Evolutionary conservation across 2,113 vertebrate genomes (phyloP), one percentile per base, ranked within the genome.

Genomic region (Rhadina sibilatrix): DNA sequence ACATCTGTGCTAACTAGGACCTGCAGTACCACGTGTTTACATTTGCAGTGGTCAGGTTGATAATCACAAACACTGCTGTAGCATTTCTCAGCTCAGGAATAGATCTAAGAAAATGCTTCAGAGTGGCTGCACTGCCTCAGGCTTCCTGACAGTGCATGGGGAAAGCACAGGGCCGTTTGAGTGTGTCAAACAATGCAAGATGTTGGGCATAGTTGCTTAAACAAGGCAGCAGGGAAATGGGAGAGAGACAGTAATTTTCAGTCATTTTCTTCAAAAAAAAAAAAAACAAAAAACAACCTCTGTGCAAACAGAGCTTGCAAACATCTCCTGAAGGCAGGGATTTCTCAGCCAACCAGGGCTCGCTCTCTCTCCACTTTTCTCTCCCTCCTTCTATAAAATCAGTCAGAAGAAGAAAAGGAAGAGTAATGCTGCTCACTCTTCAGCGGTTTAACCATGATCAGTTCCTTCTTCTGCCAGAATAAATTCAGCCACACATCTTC

Each of bases 41-140:
- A 9, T 57, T 92, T 71, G 52, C 65, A 30, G 66, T 1, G 7
- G 6, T 19, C 57, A 54, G 42, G 80, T 2, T 59, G 52, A 59
- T 60, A 37, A 16, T 15, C 70, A 75, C 33, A 52, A 50, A 37
- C 20, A 10, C 9, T 25, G 30, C 15, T 53, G 33, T 10, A 59
- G 56, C 17, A 79, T 83, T 30, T 4, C 70, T 79, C n/a, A 52
- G 35, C 66, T 59, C 2, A 2, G 52, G 30, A 61, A 21, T 0
- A 63, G n/a, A 46, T 53, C 17, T 54, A 21, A 47, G 44, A 71
- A 72, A 85, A 50, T n/a, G 22, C 20, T 64, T 64, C 19, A 17
- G 38, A 56, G 72, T 33, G 27, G 42, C 72, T 42, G 0, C 63
- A 13, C 7, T 56, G 46, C 37, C 31, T 69, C 0, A 0, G 12